Conservation (phyloP, 2,113 vertebrate species). For the Abramis brama region DNA sequence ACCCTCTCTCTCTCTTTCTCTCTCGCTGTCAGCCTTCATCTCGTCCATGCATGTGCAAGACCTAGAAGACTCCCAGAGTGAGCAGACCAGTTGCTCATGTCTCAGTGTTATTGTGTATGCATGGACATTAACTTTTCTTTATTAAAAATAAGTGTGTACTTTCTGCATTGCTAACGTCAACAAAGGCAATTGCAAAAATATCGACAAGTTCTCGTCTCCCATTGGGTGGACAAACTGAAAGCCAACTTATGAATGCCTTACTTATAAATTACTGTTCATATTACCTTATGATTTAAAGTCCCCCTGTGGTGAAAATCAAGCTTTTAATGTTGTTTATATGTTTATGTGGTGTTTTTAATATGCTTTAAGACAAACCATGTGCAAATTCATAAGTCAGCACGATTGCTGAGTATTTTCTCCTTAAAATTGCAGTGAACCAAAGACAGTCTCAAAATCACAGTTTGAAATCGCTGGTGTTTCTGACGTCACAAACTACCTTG, state of each 20-base stretch:
- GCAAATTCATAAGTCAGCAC: too few species aligned
- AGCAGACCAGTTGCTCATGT: constrained; percentile 30
- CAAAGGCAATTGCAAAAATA: not conserved
- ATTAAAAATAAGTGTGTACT: too few species aligned
- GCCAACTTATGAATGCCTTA: not conserved
- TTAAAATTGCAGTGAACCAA: too few species aligned
- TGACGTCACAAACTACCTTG: too few species aligned
- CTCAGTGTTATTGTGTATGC: not conserved
- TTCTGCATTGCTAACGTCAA: not conserved
- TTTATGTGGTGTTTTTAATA: too few species aligned
- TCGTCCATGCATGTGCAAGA: constrained; percentile 74
- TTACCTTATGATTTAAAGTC: not conserved
- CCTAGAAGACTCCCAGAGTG: constrained; percentile 75
- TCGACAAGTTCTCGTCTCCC: not conserved
- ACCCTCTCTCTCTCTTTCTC: constrained; percentile 57
- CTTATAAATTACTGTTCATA: not conserved
- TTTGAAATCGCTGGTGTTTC: too few species aligned
- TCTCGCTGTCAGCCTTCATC: constrained; percentile 8
- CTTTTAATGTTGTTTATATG: too few species aligned
- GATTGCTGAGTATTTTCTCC: too few species aligned
- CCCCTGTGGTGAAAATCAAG: too few species aligned
- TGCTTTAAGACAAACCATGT: too few species aligned
- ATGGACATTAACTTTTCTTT: not conserved
- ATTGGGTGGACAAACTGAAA: not conserved
- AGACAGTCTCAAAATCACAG: too few species aligned